phyloP scores from a whole-genome alignment of 2,888 invertebrate species.

The Apantesis nais region DNA sequence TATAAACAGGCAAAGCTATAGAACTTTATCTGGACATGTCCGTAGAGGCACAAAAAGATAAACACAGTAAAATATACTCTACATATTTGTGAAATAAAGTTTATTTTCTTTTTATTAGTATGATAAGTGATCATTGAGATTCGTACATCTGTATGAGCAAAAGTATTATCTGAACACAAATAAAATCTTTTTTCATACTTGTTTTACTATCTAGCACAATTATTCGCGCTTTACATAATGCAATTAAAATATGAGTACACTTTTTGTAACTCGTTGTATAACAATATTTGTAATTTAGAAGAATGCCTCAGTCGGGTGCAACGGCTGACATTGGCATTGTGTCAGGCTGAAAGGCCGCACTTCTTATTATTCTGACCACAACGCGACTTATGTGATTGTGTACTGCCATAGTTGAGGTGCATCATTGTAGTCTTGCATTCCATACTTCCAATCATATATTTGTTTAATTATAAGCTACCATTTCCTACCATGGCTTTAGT shows the following conservation, averaged over 20 bases:
- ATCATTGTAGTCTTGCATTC: not conserved
- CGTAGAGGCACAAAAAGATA: too few species aligned
- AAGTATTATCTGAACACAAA: not conserved
- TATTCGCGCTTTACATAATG: not conserved
- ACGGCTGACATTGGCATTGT: slow-evolving; percentile 26
- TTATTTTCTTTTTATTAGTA: too few species aligned
- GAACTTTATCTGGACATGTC: too few species aligned
- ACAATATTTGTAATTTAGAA: not conserved
- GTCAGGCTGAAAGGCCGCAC: not conserved
- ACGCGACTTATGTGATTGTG: slow-evolving; percentile 8
- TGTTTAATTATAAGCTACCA: not conserved
- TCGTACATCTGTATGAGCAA: not conserved
- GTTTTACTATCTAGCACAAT: not conserved
- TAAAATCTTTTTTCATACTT: not conserved
- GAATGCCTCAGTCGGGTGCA: slow-evolving; percentile 8
- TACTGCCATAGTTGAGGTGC: not conserved
- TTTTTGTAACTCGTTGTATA: not conserved
- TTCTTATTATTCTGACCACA: slow-evolving; percentile 29
- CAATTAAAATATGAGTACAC: not conserved
- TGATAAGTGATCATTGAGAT: too few species aligned
- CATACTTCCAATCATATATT: not conserved
- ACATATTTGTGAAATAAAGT: too few species aligned
- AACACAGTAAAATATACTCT: too few species aligned
- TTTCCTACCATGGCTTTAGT: not conserved
- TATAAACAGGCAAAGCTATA: too few species aligned